Base-by-base conservation (phyloP, 2,797 vertebrate genomes). In the Pipistrellus nathusii region DNA sequence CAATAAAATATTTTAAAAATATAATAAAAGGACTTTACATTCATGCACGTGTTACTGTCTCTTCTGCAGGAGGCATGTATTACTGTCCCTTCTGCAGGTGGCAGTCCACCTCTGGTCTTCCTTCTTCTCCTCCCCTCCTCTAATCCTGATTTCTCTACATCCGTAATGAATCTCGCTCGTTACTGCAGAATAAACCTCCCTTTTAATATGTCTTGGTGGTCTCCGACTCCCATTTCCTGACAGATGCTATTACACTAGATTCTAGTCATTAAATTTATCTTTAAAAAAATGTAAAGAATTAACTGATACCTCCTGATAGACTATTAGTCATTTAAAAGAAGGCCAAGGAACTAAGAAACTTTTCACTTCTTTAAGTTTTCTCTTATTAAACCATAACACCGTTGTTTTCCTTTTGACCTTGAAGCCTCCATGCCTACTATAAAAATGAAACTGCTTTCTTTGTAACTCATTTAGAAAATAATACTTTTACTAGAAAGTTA, bases 401-500 rank as follows among this genome's bases (percentile, higher is more conserved):
- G 3, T 41, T 64, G 11, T 77, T 94, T 88, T 57, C 5, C 27
- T 91, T 82, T 91, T 57, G 41, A 69, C 15, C 9, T 48, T 78
- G 83, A 64, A 83, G 15, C 11, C 55, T 84, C n/a, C 6, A 12
- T 62, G 41, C 8, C 51, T 94, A 90, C 66, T 55, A 18, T 8
- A 81, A 81, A 90, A 78, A 48, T 68, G 72, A 82, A 88, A 15
- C 8, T 23, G 80, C 5, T 92, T 91, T 25, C 15, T 94, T 88
- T 93, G 21, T 85, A 85, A 85, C 44, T 94, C 17, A 73, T 48
- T 93, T 94, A 91, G 41, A 11, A 94, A 88, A 86, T 51, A 80
- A 32, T 48, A 53, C 4, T 66, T 91, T 87, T 85, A 88, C 23
- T 20, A 44, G 15, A 95, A 94, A 57, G 6, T 85, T 77, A 38